These are phyloP conservation scores for Panagrolaimus sp. DNA, from an alignment of 1,140 invertebrate genomes.

Conservation along the genomic window DNA sequence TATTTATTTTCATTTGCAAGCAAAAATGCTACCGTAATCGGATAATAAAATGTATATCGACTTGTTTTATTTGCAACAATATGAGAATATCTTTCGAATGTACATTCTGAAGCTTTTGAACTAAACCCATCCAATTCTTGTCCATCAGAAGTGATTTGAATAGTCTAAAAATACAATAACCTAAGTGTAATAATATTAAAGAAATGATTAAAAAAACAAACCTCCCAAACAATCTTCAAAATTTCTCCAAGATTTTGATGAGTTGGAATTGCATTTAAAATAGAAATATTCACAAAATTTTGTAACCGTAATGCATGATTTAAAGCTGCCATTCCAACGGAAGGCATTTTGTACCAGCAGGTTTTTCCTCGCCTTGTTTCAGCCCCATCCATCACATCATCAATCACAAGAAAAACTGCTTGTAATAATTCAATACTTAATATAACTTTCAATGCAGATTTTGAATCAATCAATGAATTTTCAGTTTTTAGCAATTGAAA, in stretches of 20 bases:
- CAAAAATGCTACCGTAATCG: conserved; percentile 77
- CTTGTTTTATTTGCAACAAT: conserved; percentile 90
- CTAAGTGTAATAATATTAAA: not conserved
- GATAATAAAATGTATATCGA: conserved; percentile 86
- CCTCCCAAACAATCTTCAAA: conserved; percentile 12
- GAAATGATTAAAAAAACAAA: not conserved
- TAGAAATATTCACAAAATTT: conserved; percentile 4
- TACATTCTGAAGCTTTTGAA: not conserved
- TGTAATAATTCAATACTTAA: conserved; percentile 14
- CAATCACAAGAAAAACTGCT: conserved; percentile 4
- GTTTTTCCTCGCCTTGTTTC: conserved; percentile 1
- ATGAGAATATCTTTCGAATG: conserved; percentile 68
- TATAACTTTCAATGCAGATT: not conserved
- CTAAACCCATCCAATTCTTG: conserved; percentile 12
- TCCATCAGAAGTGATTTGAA: not conserved
- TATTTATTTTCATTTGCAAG: conserved; percentile 63
- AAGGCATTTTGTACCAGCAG: conserved; percentile 7
- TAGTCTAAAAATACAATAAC: not conserved
- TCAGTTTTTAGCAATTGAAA: not conserved
- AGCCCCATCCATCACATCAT: conserved; percentile 14
- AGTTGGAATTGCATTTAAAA: conserved; percentile 15
- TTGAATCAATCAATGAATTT: not conserved
- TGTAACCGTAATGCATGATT: conserved; percentile 1
- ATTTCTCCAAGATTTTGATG: conserved; percentile 7
- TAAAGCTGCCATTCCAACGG: not conserved